Conservation (phyloP, 1,140 invertebrate species). For the Odontomachus brunneus region DNA sequence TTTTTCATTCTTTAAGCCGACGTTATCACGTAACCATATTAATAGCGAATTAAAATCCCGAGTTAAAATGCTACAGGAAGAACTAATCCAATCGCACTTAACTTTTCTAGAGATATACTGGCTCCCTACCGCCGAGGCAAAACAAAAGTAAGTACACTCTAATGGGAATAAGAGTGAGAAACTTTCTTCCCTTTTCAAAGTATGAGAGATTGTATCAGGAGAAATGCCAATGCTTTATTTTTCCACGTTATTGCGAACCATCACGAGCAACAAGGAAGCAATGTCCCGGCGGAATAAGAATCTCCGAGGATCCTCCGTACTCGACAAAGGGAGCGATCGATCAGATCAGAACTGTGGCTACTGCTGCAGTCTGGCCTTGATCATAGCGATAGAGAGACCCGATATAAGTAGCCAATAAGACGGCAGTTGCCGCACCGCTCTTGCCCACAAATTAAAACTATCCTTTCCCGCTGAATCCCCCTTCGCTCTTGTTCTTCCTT, state of each 20-base stretch:
- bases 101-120: slow-evolving; percentile 36
- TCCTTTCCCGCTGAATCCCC: slow-evolving; percentile 31
- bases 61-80: neutral
- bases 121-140: slow-evolving; percentile 53
- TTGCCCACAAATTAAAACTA: slow-evolving; percentile 69
- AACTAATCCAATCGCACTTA: slow-evolving; percentile 26
- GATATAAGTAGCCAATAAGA: slow-evolving; percentile 69
- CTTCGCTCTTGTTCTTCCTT: neutral
- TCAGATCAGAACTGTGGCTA: slow-evolving; percentile 35
- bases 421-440: slow-evolving; percentile 58
- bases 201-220: slow-evolving; percentile 68
- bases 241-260: slow-evolving; percentile 68
- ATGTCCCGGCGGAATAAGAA: slow-evolving; percentile 47
- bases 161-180: slow-evolving; percentile 72
- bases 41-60: slow-evolving; percentile 21
- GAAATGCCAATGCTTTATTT: slow-evolving; percentile 72
- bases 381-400: slow-evolving; percentile 42
- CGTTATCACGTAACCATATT: neutral
- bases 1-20: no score
- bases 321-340: slow-evolving; percentile 68
- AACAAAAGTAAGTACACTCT: slow-evolving; percentile 59
- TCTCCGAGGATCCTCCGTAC: slow-evolving; percentile 39
- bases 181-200: slow-evolving; percentile 63
- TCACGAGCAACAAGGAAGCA: slow-evolving; percentile 61
- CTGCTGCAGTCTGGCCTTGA: slow-evolving; percentile 39